Percentiles rank a stretch among this genome's conserved stretches.
These are phyloP conservation scores for Zeugodacus cucurbitae DNA, from an alignment of 1,140 invertebrate species.

Conservation along the genomic window DNA sequence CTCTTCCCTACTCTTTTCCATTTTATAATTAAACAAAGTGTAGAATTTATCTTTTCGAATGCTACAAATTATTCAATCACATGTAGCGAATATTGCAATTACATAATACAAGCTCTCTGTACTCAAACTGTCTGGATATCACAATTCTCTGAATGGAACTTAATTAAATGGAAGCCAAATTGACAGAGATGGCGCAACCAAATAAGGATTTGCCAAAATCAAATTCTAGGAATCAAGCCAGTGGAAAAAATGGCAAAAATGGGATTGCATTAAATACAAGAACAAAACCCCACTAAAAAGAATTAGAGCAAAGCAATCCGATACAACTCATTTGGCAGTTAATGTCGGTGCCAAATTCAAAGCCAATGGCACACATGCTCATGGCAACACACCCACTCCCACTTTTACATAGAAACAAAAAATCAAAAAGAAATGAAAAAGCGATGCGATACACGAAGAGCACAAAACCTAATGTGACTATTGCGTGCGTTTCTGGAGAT, in stretches of 20 bases:
- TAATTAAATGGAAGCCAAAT: not conserved
- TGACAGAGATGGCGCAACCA: not conserved
- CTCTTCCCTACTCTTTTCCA: no score
- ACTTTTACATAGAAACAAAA: not conserved
- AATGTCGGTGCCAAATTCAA: not conserved
- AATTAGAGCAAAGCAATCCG: not conserved
- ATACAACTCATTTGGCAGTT: not conserved
- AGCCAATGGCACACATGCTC: not conserved
- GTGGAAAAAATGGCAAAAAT: not conserved
- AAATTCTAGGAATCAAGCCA: not conserved
- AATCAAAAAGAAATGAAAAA: not conserved
- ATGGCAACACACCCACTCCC: not conserved
- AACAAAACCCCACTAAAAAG: not conserved
- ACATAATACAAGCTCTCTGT: not conserved
- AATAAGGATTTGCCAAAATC: not conserved
- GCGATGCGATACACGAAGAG: not conserved
- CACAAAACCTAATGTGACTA: not conserved
- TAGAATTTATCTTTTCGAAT: no score
- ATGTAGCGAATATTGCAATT: not conserved
- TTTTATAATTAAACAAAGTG: no score
- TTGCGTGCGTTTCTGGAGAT: not conserved
- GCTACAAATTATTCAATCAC: no score
- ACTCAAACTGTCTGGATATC: not conserved
- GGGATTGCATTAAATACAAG: not conserved
- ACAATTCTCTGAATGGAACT: not conserved